Evolutionary conservation across 2,888 invertebrate species (phyloP).

Genomic region (Machimus rusticus): DNA sequence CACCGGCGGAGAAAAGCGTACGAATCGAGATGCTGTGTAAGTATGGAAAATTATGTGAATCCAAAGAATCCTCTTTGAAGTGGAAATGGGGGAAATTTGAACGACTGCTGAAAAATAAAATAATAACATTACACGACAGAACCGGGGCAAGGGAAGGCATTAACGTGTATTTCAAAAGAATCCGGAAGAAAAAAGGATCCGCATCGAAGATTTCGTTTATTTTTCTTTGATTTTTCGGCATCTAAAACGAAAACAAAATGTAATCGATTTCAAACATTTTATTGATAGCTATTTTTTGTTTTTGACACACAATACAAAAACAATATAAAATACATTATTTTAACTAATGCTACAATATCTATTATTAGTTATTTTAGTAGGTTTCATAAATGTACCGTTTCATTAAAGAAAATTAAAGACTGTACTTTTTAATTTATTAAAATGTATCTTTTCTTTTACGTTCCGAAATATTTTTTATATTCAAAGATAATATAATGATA

Average conservation of each 20-base stretch:
- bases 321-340: too few species aligned
- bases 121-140: not conserved
- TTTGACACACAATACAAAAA: not conserved
- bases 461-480: too few species aligned
- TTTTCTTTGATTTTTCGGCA: not conserved
- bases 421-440: too few species aligned
- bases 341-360: too few species aligned
- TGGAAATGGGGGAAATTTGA: not conserved
- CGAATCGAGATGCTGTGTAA: slow-evolving; percentile 84
- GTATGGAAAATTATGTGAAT: slow-evolving; percentile 59
- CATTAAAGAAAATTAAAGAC: too few species aligned
- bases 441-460: too few species aligned
- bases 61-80: not conserved
- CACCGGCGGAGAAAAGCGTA: slow-evolving; percentile 83
- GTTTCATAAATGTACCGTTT: too few species aligned
- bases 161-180: not conserved
- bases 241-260: not conserved
- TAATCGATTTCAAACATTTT: not conserved
- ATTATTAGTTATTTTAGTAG: too few species aligned
- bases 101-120: not conserved
- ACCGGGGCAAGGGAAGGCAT: not conserved
- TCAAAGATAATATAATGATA: too few species aligned
- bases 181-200: not conserved
- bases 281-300: not conserved
- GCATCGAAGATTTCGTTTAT: not conserved